These are phyloP conservation scores for Urosaurus nigricauda DNA, from an alignment of 2,797 vertebrate species.

Conservation along the genomic window DNA sequence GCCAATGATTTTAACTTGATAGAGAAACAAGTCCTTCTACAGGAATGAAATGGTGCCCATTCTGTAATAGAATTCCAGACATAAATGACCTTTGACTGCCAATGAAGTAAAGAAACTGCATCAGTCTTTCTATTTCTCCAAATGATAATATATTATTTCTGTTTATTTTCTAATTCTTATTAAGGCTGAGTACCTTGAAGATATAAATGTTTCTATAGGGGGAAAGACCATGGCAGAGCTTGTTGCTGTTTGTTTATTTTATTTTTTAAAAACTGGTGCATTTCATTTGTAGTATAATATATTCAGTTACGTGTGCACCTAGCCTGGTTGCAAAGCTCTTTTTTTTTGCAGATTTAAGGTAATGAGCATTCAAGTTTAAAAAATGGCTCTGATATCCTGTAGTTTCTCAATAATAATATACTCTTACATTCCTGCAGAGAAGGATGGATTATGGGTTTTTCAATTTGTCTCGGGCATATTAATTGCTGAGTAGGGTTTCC, in stretches of 20 bases:
- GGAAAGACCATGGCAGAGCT: conserved; percentile 57
- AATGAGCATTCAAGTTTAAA: conserved; percentile 81
- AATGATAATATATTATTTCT: conserved; percentile 52
- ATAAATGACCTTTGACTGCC: neutral
- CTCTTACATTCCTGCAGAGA: conserved; percentile 80
- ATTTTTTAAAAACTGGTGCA: conserved; percentile 36
- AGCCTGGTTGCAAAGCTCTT: conserved; percentile 74
- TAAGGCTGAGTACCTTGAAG: conserved; percentile 62
- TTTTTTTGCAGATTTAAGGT: conserved; percentile 83
- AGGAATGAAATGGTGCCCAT: neutral
- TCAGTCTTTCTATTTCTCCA: conserved; percentile 42
- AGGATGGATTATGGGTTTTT: conserved; percentile 83
- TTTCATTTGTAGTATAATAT: conserved; percentile 67
- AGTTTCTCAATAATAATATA: conserved; percentile 82
- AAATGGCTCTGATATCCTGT: conserved; percentile 78
- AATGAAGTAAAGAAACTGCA: neutral
- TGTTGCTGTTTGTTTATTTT: conserved; percentile 18
- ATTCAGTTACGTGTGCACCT: conserved; percentile 71
- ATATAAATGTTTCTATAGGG: conserved; percentile 58
- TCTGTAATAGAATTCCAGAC: neutral
- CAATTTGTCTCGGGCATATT: conserved; percentile 83
- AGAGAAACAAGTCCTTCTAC: conserved; percentile 17
- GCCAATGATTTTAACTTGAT: neutral
- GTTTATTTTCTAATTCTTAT: conserved; percentile 71
- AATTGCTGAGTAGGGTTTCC: conserved; percentile 82